Conservation (phyloP, 2,888 invertebrate species). For the Pecten maximus region DNA sequence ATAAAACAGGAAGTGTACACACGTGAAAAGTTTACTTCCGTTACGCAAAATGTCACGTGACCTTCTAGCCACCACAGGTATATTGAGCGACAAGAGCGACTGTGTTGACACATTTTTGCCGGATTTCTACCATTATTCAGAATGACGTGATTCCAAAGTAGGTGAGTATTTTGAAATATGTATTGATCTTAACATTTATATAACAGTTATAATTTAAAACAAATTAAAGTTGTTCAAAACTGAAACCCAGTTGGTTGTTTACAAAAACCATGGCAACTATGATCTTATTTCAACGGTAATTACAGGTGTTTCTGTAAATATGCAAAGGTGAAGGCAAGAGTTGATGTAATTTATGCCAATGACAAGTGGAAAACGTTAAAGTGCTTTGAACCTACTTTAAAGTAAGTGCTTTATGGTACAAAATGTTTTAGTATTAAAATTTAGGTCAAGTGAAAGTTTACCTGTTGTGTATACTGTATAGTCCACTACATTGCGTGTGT, state of each 20-base stretch:
- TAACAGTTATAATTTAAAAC: not conserved
- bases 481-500: too few relatives aligned
- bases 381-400: not conserved
- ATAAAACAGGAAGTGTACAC: constrained; percentile 16
- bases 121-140: not conserved
- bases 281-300: not conserved
- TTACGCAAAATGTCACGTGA: constrained; percentile 33
- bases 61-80: not conserved
- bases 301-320: constrained; percentile 18
- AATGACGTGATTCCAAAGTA: constrained; percentile 21
- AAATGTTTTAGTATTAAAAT: not conserved
- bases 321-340: not conserved
- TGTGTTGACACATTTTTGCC: not conserved
- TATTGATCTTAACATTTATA: not conserved
- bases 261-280: constrained; percentile 24
- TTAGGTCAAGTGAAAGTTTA: constrained; percentile 15
- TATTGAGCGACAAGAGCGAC: not conserved
- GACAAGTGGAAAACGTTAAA: not conserved
- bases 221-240: constrained; percentile 13
- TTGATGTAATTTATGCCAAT: not conserved
- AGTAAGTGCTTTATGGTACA: constrained; percentile 5
- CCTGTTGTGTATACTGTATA: not conserved
- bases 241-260: not conserved
- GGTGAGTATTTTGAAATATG: not conserved
- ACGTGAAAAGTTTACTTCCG: not conserved